Conservation (phyloP, 2,113 vertebrate genomes). For the Porphyrio hochstetteri region DNA sequence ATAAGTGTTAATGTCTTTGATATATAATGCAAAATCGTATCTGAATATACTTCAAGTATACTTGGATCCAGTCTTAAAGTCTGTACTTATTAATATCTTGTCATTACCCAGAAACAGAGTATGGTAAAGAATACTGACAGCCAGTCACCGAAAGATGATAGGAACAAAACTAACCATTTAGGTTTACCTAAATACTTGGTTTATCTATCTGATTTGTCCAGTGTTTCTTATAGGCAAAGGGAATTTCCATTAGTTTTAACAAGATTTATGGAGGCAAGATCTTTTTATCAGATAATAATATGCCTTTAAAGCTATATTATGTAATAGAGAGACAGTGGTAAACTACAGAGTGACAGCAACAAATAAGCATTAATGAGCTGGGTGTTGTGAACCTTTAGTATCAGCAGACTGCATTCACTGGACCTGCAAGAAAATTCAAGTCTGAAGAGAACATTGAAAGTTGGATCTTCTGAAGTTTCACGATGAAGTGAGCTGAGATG, state of each 20-base stretch:
- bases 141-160: neutral
- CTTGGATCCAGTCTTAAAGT: neutral
- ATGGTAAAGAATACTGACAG: neutral
- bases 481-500: neutral
- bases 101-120: neutral
- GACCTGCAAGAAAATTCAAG: neutral
- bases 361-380: neutral
- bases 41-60: neutral
- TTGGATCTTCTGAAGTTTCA: neutral
- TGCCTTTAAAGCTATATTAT: neutral
- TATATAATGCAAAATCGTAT: neutral
- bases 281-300: neutral
- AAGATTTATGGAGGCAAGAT: neutral
- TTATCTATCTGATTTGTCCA: neutral
- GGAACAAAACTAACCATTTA: neutral
- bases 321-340: neutral
- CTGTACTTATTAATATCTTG: neutral
- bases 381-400: neutral
- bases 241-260: neutral
- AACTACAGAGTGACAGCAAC: neutral
- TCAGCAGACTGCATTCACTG: neutral
- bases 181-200: neutral
- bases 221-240: neutral
- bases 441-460: conserved; percentile 23
- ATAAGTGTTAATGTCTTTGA: neutral